phyloP scores from a whole-genome alignment of 2,797 vertebrate species.

The Heteromormyrus szaboi region DNA sequence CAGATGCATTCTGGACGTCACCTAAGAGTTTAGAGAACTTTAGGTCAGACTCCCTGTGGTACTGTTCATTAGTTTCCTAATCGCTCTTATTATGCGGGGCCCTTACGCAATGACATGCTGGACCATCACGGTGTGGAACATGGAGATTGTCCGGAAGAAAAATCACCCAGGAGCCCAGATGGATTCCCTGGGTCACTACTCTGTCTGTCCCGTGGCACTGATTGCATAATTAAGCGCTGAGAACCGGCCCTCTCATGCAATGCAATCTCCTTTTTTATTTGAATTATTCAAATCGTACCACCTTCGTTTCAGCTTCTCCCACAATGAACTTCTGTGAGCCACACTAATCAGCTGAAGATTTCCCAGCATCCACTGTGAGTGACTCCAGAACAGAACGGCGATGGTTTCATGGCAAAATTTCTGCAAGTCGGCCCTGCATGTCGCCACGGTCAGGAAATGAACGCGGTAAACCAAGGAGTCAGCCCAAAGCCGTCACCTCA shows the following conservation, averaged over 20 bases:
- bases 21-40: neutral
- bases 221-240: neutral
- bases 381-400: neutral
- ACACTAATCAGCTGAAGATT: neutral
- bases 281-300: neutral
- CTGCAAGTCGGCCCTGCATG: neutral
- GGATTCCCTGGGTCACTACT: neutral
- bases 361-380: neutral
- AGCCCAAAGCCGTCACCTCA: neutral
- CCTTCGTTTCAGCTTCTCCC: neutral
- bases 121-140: neutral
- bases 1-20: neutral
- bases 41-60: neutral
- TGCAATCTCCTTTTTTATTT: neutral
- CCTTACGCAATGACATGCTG: neutral
- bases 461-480: neutral
- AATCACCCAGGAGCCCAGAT: neutral
- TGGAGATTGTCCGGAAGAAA: neutral
- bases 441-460: neutral
- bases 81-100: neutral
- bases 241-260: neutral
- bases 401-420: neutral
- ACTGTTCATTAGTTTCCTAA: neutral
- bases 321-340: neutral
- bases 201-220: neutral